These are phyloP conservation scores for Xanthostigma xanthostigma DNA, from an alignment of 2,888 invertebrate genomes.

Conservation along the genomic window DNA sequence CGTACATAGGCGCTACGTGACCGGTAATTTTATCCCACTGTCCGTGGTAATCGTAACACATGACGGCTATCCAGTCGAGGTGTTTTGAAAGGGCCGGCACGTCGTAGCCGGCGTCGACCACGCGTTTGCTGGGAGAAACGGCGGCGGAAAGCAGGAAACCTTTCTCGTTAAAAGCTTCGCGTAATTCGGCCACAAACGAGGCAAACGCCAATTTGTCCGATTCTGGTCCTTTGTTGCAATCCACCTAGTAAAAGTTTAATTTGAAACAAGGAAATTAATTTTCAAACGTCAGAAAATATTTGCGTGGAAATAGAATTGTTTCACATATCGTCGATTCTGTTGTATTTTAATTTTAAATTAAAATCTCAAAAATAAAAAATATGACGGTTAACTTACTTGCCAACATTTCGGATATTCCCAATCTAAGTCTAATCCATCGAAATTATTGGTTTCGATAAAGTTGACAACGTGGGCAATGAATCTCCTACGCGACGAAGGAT, in stretches of 20 bases:
- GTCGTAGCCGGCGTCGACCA: constrained; percentile 75
- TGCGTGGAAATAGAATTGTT: neutral
- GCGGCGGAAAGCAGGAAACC: constrained; percentile 65
- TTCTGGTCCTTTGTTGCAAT: constrained; percentile 66
- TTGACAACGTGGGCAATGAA: constrained; percentile 62
- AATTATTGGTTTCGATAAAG: constrained; percentile 64
- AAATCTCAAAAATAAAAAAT: constrained; percentile 6
- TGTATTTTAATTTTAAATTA: neutral
- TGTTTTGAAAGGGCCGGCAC: constrained; percentile 58
- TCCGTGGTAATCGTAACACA: constrained; percentile 85
- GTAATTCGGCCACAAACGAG: constrained; percentile 57
- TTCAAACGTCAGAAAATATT: neutral
- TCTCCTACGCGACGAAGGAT: constrained; percentile 47
- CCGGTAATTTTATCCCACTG: constrained; percentile 87
- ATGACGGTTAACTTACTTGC: constrained; percentile 39
- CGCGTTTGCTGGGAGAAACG: constrained; percentile 70
- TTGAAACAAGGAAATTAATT: neutral
- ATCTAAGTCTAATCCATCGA: constrained; percentile 84
- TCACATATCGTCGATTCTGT: neutral
- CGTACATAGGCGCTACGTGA: constrained; percentile 78
- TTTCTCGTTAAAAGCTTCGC: constrained; percentile 51
- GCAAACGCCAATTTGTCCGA: constrained; percentile 71
- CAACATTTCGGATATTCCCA: constrained; percentile 93
- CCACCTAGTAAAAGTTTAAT: constrained; percentile 34
- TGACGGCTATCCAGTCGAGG: constrained; percentile 80